These are phyloP conservation scores for Tapirus terrestris DNA, from an alignment of 2,113 vertebrate genomes.

Conservation along the genomic window DNA sequence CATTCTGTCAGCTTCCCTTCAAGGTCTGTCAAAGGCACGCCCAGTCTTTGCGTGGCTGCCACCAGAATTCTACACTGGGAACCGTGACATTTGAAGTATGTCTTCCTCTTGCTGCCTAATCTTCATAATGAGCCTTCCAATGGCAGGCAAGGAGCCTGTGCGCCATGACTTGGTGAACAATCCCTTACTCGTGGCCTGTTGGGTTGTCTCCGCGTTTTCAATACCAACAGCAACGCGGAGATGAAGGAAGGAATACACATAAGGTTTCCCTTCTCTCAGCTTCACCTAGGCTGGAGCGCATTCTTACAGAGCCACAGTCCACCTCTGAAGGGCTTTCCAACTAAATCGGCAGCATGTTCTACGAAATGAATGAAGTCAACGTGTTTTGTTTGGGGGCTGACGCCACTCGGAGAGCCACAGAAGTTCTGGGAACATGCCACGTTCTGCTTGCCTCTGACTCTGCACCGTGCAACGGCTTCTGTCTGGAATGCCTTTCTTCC, in stretches of 20 bases:
- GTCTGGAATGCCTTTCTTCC: background rate
- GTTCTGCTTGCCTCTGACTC: background rate
- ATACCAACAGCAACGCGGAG: background rate
- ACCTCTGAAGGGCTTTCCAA: background rate
- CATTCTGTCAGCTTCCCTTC: background rate
- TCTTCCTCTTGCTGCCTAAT: background rate
- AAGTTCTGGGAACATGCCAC: background rate
- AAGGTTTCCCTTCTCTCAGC: background rate
- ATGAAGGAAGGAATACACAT: fast-evolving
- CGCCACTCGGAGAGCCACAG: background rate
- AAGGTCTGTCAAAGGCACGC: background rate
- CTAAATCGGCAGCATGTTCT: background rate
- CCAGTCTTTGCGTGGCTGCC: background rate
- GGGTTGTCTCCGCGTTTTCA: background rate
- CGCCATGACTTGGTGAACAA: background rate
- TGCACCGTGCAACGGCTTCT: background rate
- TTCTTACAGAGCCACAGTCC: background rate
- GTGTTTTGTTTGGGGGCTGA: background rate
- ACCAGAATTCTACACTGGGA: background rate
- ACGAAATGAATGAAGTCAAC: background rate
- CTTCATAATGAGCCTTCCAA: background rate
- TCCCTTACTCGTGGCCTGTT: background rate
- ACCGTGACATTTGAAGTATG: background rate
- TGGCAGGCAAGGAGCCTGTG: background rate
- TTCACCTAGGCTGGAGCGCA: background rate